Evolutionary conservation across 2,797 vertebrate genomes (phyloP).

Genomic region (Typhlichthys eigenmanni): DNA sequence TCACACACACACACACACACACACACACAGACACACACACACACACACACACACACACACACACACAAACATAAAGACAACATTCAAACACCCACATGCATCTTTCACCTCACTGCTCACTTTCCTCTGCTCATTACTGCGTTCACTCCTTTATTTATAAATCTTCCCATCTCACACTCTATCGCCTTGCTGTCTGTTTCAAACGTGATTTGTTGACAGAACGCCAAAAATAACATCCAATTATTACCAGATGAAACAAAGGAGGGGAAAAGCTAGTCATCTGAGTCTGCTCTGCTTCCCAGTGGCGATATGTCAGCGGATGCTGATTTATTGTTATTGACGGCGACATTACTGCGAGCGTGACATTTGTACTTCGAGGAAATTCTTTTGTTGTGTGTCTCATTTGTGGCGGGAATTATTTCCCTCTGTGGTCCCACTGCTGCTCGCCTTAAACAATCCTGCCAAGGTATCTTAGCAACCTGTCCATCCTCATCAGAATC

Average conservation of each 20-base stretch:
- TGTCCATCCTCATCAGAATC: conserved; percentile 36
- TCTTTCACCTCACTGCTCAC: neutral
- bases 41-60: neutral
- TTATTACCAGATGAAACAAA: conserved; percentile 38
- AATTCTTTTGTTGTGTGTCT: conserved; percentile 28
- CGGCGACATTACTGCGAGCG: conserved; percentile 44
- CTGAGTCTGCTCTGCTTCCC: conserved; percentile 31
- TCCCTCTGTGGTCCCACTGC: conserved; percentile 21
- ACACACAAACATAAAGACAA: conserved; percentile 7
- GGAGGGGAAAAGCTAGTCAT: conserved; percentile 2
- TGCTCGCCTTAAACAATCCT: conserved; percentile 36
- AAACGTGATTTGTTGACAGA: conserved; percentile 34
- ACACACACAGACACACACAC: neutral
- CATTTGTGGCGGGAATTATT: conserved; percentile 40
- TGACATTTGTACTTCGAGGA: conserved; percentile 42
- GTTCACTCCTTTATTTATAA: conserved; percentile 9
- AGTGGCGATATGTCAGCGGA: conserved; percentile 28
- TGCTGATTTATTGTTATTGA: conserved; percentile 45
- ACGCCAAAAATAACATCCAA: conserved; percentile 36
- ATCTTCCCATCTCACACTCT: neutral
- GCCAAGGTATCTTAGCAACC: conserved; percentile 55
- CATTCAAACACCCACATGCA: neutral
- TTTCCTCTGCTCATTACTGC: neutral
- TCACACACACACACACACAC: conserved; percentile 2
- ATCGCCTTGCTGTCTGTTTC: conserved; percentile 8